Evolutionary conservation across 2,888 invertebrate genomes (phyloP).

Genomic region (Toxonevra muliebris): DNA sequence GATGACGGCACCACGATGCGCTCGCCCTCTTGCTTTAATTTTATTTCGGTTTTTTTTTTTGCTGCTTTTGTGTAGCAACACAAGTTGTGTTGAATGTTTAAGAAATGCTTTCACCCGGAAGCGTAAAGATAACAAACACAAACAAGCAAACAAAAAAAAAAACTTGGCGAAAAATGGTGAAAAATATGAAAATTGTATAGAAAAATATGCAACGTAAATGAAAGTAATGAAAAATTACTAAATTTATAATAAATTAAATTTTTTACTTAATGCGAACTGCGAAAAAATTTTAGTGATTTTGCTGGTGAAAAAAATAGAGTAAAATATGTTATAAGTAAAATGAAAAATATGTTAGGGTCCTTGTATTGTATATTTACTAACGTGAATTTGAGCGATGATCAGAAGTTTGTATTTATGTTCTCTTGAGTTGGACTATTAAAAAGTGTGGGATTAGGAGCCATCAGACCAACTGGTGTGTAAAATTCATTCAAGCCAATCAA

Average conservation of each 20-base stretch:
- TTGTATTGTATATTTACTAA: no score
- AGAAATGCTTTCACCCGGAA: conserved; percentile 31
- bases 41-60: neutral
- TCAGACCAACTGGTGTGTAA: no score
- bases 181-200: conserved; percentile 8
- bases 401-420: no score
- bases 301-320: no score
- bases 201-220: conserved; percentile 25
- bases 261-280: neutral
- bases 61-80: no score
- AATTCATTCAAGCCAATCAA: no score
- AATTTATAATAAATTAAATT: conserved; percentile 30
- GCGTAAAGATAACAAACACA: conserved; percentile 29
- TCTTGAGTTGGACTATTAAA: no score
- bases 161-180: neutral
- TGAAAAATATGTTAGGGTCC: no score
- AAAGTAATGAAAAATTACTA: conserved; percentile 23
- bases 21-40: neutral
- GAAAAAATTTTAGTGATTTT: no score
- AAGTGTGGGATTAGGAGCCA: no score
- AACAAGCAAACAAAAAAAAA: conserved; percentile 5
- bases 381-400: no score
- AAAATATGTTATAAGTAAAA: no score
- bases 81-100: conserved; percentile 13
- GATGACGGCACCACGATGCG: neutral